Percentiles rank a stretch among this genome's conserved stretches.
phyloP scores from a whole-genome alignment of 2,113 vertebrate species.

The Leptocoma aspasia region DNA sequence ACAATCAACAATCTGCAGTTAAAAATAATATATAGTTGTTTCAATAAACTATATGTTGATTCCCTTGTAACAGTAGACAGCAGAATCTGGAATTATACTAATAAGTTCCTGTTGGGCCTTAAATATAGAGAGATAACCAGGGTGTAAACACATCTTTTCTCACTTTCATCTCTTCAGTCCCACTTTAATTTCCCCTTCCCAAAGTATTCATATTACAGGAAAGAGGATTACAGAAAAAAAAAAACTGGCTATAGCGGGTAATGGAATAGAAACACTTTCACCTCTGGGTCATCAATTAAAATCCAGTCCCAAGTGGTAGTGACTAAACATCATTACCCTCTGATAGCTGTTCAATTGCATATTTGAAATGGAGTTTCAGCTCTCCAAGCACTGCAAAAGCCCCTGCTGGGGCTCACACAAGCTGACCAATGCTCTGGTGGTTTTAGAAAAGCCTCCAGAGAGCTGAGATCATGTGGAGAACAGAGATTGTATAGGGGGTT shows the following conservation, averaged over 20 bases:
- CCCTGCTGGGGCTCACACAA: neutral
- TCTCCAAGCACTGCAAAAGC: neutral
- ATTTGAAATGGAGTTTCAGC: neutral
- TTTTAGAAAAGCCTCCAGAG: neutral
- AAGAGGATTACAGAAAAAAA: neutral
- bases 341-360: neutral
- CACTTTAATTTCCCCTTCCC: neutral
- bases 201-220: neutral
- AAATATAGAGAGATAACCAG: neutral
- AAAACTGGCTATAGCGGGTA: neutral
- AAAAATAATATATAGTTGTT: neutral
- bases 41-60: neutral
- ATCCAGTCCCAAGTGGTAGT: conserved; percentile 36
- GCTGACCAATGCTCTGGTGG: neutral
- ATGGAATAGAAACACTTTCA: conserved; percentile 47
- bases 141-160: neutral
- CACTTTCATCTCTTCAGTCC: neutral
- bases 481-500: neutral
- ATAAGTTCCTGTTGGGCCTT: neutral
- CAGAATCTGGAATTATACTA: neutral
- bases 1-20: neutral
- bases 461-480: neutral
- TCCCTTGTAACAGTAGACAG: neutral
- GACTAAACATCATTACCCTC: conserved; percentile 36
- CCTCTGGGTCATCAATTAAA: conserved; percentile 58